phyloP scores from a whole-genome alignment of 2,888 invertebrate species.

The Xanthorhoe designata region DNA sequence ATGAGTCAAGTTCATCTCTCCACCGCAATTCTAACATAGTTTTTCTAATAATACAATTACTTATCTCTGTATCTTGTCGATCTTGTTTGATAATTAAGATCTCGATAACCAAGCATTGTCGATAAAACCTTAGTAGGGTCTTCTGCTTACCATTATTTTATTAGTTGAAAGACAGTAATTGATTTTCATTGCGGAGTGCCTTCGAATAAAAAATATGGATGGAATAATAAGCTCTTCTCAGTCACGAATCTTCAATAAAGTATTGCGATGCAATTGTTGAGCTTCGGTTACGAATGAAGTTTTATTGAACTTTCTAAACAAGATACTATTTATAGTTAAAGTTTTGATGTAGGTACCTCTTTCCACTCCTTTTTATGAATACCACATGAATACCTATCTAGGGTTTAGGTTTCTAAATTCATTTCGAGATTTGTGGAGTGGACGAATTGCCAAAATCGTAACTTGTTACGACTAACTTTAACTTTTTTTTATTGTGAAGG shows the following conservation, averaged over 20 bases:
- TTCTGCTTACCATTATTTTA: conserved; percentile 30
- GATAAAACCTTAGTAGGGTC: conserved; percentile 2
- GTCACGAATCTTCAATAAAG: conserved; percentile 33
- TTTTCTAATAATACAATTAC: no score
- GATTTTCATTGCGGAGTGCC: conserved; percentile 34
- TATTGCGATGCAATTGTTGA: conserved; percentile 15
- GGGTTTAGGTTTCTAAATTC: no score
- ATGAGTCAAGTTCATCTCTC: no score
- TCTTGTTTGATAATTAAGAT: background rate
- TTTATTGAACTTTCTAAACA: conserved; percentile 4
- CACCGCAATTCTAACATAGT: no score
- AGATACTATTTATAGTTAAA: background rate
- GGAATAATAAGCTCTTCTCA: conserved; percentile 18
- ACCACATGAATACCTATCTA: no score
- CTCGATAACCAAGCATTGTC: background rate
- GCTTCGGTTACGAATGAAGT: conserved; percentile 1
- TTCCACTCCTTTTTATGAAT: background rate
- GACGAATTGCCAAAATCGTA: no score
- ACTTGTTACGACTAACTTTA: no score
- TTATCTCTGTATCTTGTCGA: background rate
- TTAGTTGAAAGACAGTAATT: conserved; percentile 34
- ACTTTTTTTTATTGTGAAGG: no score
- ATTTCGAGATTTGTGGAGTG: no score
- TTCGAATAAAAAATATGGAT: conserved; percentile 31
- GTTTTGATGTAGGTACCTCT: background rate